Evolutionary conservation across 2,113 vertebrate species (phyloP), one percentile per base, ranked within the genome.

Genomic region (Bucco capensis): DNA sequence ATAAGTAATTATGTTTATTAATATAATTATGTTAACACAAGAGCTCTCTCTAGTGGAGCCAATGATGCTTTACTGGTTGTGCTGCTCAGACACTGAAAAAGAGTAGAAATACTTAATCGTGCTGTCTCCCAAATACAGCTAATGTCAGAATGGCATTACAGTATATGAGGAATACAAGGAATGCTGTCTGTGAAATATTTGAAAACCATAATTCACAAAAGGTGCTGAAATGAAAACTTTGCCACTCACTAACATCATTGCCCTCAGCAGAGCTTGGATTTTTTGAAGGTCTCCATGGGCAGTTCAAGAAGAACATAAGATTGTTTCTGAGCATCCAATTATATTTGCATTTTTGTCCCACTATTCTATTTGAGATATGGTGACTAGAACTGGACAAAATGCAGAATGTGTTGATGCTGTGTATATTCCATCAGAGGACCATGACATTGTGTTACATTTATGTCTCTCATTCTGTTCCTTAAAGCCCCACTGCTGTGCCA

Each of bases 11-110:
- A 96, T 92, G 95, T 94, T 96, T 94, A 95, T 96, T 96, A 96
- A 94, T 96, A 93, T 93, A 96, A 96, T 96, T 96, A 96, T 86
- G 89, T 89, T 95, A 94, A 94, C 95, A 95, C 95, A 94, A 96
- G 95, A 96, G 95, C 95, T 96, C 95, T 95, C 93, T 96, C 95
- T 96, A 96, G 95, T 96, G 95, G 95, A 96, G 94, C 65, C 93
- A 89, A 80, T 89, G 94, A 74, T 64, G 25, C 47, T 92, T 96
- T 95, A 94, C 95, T 96, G 42, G 72, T 94, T 80, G 47, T 67
- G 60, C 71, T 85, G 50, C 75, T 92, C 79, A 70, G 56, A 91
- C 47, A 89, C 75, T 56, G 82, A 92, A 91, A 90, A 92, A 76
- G 4, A 76, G 60, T 47, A 56, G 58, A 83, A 91, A 91, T 56